phyloP scores from a whole-genome alignment of 2,797 vertebrate genomes.

The Aythya fuligula region DNA sequence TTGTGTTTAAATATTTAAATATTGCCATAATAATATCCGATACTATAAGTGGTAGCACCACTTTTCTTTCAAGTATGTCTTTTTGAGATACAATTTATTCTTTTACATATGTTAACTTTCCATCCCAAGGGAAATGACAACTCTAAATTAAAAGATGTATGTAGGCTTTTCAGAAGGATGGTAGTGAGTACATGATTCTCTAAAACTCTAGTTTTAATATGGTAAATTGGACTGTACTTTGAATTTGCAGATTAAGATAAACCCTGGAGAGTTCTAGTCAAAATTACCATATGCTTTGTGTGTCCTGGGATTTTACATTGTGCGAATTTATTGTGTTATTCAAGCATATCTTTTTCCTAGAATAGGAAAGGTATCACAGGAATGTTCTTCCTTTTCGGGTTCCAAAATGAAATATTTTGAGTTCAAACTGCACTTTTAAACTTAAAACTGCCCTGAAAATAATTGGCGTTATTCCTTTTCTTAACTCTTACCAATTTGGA shows the following conservation, averaged over 20 bases:
- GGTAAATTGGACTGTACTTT: not conserved
- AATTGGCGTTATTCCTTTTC: not conserved
- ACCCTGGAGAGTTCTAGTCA: not conserved
- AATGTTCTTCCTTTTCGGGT: not conserved
- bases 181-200: not conserved
- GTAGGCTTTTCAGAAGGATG: not conserved
- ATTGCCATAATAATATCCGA: not conserved
- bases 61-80: not conserved
- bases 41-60: not conserved
- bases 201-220: not conserved
- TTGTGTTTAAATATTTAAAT: not conserved
- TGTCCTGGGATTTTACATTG: not conserved
- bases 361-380: not conserved
- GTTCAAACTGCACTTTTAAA: not conserved
- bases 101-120: not conserved
- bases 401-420: not conserved
- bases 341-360: not conserved
- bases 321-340: not conserved
- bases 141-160: not conserved
- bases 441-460: not conserved
- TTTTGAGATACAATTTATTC: not conserved
- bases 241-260: not conserved
- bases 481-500: not conserved
- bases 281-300: not conserved
- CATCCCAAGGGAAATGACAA: not conserved